Conservation (phyloP, 1,140 invertebrate genomes). For the Aphaenogaster rudis region DNA sequence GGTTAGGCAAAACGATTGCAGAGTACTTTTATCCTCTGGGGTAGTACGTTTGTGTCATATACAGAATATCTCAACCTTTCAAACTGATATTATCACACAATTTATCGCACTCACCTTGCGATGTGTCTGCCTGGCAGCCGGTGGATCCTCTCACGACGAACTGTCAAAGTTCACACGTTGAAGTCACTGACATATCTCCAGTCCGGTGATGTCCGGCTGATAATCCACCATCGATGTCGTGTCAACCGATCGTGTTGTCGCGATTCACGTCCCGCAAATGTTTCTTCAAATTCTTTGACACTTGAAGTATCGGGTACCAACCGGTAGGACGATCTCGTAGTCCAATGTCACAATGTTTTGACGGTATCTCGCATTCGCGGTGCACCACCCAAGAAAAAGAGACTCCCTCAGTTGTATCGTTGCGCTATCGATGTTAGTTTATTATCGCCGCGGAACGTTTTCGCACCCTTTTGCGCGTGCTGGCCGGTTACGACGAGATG, state of each 20-base stretch:
- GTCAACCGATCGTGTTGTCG: constrained; percentile 10
- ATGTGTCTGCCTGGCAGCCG: constrained; percentile 58
- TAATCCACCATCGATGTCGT: constrained; percentile 38
- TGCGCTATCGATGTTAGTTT: constrained; percentile 3
- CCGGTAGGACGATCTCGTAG: neutral
- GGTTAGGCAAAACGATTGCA: neutral
- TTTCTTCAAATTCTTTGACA: constrained; percentile 25
- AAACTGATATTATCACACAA: neutral
- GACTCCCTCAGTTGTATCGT: constrained; percentile 1
- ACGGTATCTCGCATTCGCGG: constrained; percentile 21
- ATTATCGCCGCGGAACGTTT: constrained; percentile 25
- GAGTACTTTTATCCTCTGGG: neutral
- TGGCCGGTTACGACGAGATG: constrained; percentile 52
- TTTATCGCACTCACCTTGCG: constrained; percentile 43
- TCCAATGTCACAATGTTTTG: constrained; percentile 10
- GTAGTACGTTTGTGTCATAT: neutral
- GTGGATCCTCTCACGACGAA: constrained; percentile 64
- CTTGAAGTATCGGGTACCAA: constrained; percentile 1
- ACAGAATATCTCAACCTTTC: neutral
- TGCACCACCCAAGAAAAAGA: neutral
- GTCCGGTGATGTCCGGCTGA: constrained; percentile 12
- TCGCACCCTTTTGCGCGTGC: constrained; percentile 55
- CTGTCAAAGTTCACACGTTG: constrained; percentile 74
- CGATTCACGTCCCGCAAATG: neutral
- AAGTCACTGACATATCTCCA: constrained; percentile 75